phyloP scores from a whole-genome alignment of 2,888 invertebrate genomes.

The Vanessa cardui region DNA sequence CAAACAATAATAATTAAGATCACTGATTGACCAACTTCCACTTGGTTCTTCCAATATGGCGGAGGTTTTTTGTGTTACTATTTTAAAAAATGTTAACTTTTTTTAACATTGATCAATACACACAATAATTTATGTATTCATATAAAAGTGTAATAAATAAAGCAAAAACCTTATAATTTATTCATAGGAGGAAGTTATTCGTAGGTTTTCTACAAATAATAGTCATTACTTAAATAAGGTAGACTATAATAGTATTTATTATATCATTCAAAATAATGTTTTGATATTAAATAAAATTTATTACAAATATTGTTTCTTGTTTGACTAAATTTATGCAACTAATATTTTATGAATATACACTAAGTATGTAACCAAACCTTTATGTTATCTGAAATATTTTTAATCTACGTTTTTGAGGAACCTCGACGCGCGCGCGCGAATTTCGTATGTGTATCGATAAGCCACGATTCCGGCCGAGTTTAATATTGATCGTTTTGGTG shows the following conservation, averaged over 20 bases:
- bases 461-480: conserved; percentile 49
- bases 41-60: conserved; percentile 79
- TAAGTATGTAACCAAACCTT: conserved; percentile 18
- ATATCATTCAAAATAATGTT: no score
- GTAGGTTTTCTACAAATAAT: no score
- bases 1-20: conserved; percentile 72
- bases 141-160: no score
- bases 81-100: neutral
- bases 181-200: no score
- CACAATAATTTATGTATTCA: no score
- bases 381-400: conserved; percentile 28
- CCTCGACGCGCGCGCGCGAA: conserved; percentile 76
- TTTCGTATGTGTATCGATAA: conserved; percentile 66
- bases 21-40: conserved; percentile 79
- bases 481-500: conserved; percentile 54
- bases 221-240: no score
- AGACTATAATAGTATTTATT: no score
- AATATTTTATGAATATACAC: no score
- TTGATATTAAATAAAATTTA: no score
- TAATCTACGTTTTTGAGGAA: conserved; percentile 20
- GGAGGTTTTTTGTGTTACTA: conserved; percentile 67
- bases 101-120: neutral
- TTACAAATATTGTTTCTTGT: no score
- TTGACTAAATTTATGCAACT: no score
- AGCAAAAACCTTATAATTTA: no score